Evolutionary conservation across 1,140 invertebrate genomes (phyloP), one percentile per base, ranked within the genome.

Genomic region (Drosophila pruinosa): DNA sequence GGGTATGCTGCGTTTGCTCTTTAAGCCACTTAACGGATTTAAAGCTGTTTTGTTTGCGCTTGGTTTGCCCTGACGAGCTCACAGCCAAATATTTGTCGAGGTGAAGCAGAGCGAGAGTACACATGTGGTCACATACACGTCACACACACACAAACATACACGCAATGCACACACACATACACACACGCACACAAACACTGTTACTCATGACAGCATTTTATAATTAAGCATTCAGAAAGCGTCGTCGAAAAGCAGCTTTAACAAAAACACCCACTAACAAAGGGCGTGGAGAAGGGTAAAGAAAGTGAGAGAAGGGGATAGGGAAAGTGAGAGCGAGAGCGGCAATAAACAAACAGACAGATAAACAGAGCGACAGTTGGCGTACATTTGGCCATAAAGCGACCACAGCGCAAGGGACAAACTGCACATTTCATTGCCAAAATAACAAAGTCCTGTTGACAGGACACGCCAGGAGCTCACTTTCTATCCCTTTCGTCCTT

Each of bases 221-320:
- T 88, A 86, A 86, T 86, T 88, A 86, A 81, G 82, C 65, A 88
- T 86, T 86, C 81, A 81, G 38, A 81, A 68, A 81, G 73, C 71
- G 81, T 57, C 24, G 53, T 31, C 43, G 41, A 58, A 58, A 31
- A 45, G 50, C 57, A 28, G 36, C 69, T 36, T 57, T 7, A 62
- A 52, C 58, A 61, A 70, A 74, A 52, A 31, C 63, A 31, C 28
- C 52, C 7, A 34, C 15, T 3, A 21, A 39, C 24, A 48, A 14
- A 10, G 17, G 14, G 21, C 59, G 53, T 0, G 24, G n/a, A 54
- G 4, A 26, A 3, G 38, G 5, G 21, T 19, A 12, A 8, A 4
- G 21, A 31, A n/a, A 14, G 15, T n/a, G 43, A 28, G 36, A 58
- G 31, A 26, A 15, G 26, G 8, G 59, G 7, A 12, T 17, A n/a